Conservation (phyloP, 2,113 vertebrate species). For the Menidia beryllina region DNA sequence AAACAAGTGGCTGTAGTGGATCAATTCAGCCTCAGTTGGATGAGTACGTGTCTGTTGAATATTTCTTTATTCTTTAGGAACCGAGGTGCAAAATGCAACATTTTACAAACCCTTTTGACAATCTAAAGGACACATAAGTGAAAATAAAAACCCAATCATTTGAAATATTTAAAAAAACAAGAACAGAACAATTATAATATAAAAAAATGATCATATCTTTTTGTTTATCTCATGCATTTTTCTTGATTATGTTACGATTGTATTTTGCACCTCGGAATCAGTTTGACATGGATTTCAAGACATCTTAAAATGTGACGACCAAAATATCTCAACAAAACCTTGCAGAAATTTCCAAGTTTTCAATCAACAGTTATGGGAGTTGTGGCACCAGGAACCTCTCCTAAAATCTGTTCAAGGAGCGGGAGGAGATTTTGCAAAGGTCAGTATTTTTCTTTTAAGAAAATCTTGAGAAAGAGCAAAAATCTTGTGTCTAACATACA, state of each 20-base stretch:
- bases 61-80: not conserved
- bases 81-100: not conserved
- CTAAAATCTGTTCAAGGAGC: constrained; percentile 86
- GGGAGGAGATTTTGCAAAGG: constrained; percentile 90
- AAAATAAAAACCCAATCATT: too few species aligned
- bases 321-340: too few species aligned
- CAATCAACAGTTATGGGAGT: constrained; percentile 86
- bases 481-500: not conserved
- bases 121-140: too few species aligned
- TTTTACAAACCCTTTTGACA: too few species aligned
- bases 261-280: too few species aligned
- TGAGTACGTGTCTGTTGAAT: constrained; percentile 45
- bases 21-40: constrained; percentile 70
- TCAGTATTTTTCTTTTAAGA: constrained; percentile 54
- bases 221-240: too few species aligned
- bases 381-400: constrained; percentile 86
- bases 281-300: too few species aligned
- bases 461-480: not conserved
- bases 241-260: too few species aligned
- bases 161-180: too few species aligned
- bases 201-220: not conserved
- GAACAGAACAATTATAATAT: too few species aligned
- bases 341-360: constrained; percentile 88
- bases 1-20: constrained; percentile 79
- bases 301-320: too few species aligned